Conservation (phyloP, 2,797 vertebrate genomes). For the Pipistrellus pygmaeus region DNA sequence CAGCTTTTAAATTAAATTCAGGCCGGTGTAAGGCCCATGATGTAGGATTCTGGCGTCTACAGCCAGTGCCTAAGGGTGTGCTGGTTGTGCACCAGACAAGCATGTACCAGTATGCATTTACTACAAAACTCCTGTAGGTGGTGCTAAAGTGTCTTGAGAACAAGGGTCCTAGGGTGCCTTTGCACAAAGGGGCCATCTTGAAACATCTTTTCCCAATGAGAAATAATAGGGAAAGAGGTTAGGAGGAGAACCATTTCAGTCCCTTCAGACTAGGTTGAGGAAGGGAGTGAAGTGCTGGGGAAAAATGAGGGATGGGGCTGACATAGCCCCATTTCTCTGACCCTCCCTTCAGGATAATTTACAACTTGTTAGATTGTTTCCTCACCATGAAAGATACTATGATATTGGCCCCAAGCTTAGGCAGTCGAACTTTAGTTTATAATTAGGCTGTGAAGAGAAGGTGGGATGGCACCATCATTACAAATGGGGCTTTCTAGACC, state of each 20-base stretch:
- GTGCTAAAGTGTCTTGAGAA: neutral
- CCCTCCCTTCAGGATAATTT: neutral
- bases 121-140: neutral
- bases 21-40: neutral
- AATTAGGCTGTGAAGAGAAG: neutral
- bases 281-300: neutral
- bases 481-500: neutral
- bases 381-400: neutral
- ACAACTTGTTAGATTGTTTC: neutral
- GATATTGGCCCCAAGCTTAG: neutral
- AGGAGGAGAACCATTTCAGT: neutral
- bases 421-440: neutral
- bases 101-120: neutral
- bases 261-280: neutral
- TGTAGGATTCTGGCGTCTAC: neutral
- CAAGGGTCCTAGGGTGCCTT: neutral
- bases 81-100: neutral
- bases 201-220: neutral
- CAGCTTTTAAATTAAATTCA: conserved; percentile 5
- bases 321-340: neutral
- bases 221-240: neutral
- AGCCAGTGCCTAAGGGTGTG: neutral
- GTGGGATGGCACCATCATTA: neutral
- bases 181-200: neutral
- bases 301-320: neutral